Evolutionary conservation across 2,113 vertebrate genomes (phyloP).

Genomic region (Anoura caudifer): DNA sequence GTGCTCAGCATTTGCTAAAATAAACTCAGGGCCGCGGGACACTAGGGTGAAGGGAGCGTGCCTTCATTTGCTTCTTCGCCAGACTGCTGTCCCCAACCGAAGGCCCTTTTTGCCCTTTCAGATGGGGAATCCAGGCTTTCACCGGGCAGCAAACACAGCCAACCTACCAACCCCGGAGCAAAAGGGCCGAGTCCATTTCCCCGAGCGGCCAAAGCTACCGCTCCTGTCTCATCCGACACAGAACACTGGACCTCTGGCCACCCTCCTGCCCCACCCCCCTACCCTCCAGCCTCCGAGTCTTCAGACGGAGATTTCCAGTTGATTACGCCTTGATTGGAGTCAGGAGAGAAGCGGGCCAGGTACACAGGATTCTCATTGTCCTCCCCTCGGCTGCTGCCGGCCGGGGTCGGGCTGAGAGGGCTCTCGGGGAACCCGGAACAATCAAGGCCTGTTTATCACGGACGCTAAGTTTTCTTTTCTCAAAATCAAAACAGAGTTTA

Average conservation of each 20-base stretch:
- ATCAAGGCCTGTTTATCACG: conserved; percentile 84
- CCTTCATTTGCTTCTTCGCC: neutral
- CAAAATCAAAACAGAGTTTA: conserved; percentile 82
- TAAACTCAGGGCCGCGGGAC: neutral
- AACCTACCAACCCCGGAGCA: neutral
- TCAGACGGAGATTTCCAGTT: conserved; percentile 77
- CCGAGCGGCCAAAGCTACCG: neutral
- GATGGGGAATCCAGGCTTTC: neutral
- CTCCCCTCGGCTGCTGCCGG: conserved; percentile 53
- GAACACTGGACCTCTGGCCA: neutral
- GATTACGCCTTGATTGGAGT: conserved; percentile 82
- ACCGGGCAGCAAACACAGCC: neutral
- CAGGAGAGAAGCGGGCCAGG: conserved; percentile 69
- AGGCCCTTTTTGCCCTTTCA: conserved; percentile 11
- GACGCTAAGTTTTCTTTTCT: conserved; percentile 81
- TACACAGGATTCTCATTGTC: conserved; percentile 80
- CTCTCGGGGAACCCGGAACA: conserved; percentile 76
- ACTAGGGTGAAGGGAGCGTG: fast-evolving
- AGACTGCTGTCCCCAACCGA: neutral
- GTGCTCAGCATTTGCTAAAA: neutral
- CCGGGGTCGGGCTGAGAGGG: conserved; percentile 75
- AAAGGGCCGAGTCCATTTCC: neutral
- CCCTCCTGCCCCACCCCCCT: neutral
- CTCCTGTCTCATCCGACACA: neutral
- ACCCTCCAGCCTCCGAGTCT: conserved; percentile 2